phyloP scores from a whole-genome alignment of 35 echinoderm and acorn worm species.

The Chiridota heheva region DNA sequence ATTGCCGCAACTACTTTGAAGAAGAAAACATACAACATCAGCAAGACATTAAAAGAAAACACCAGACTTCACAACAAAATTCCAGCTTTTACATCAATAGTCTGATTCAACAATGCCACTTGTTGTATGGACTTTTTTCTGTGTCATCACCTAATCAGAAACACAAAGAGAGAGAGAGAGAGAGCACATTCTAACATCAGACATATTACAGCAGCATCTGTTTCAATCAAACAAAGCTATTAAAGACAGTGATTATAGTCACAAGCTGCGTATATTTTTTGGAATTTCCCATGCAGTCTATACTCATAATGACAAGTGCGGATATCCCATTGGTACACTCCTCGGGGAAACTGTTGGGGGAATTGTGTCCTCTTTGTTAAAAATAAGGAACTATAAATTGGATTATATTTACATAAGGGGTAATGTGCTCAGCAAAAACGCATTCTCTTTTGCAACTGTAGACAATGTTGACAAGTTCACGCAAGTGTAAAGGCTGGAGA shows the following conservation, averaged over 20 bases:
- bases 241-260: slow-evolving; percentile 4
- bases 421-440: not conserved
- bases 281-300: not conserved
- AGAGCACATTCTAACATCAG: not conserved
- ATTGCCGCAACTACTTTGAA: not conserved
- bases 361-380: slow-evolving; percentile 12
- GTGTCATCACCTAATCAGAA: not conserved
- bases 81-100: not conserved
- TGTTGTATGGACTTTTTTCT: slow-evolving; percentile 3
- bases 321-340: slow-evolving; percentile 14
- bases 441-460: not conserved
- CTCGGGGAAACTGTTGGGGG: slow-evolving; percentile 15
- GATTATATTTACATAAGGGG: not conserved
- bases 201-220: not conserved
- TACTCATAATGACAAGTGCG: slow-evolving; percentile 16
- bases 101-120: not conserved
- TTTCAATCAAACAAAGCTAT: not conserved
- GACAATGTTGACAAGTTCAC: slow-evolving; percentile 11
- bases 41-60: not conserved
- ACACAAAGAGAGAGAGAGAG: not conserved
- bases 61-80: not conserved
- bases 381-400: slow-evolving; percentile 19
- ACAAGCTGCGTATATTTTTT: not conserved
- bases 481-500: not conserved
- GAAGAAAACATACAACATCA: not conserved